Conservation (phyloP, 1,140 invertebrate species). For the Calosoma granatense region DNA sequence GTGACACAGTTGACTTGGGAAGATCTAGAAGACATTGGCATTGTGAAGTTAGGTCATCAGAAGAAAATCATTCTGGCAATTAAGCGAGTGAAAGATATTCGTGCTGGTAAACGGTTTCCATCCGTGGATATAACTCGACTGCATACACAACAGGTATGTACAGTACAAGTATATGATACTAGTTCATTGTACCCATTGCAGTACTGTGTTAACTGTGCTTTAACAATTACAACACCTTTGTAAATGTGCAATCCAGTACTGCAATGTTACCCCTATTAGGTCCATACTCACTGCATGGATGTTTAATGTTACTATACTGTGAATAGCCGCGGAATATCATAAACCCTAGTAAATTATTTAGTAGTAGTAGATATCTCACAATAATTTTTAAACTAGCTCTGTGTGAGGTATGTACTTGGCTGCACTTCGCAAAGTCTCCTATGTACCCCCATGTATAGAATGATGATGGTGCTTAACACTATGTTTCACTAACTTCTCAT, state of each 20-base stretch:
- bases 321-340: too few relatives aligned
- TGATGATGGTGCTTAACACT: too few relatives aligned
- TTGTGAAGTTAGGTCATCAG: constrained; percentile 89
- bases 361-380: too few relatives aligned
- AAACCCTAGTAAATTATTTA: too few relatives aligned
- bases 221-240: neutral
- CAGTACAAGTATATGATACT: neutral
- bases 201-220: neutral
- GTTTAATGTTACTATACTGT: too few relatives aligned
- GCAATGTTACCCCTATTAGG: neutral
- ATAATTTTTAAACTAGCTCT: too few relatives aligned
- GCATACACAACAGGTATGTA: constrained; percentile 38
- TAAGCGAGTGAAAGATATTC: constrained; percentile 91
- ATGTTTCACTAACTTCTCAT: too few relatives aligned
- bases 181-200: neutral
- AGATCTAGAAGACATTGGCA: constrained; percentile 97
- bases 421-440: too few relatives aligned
- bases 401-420: too few relatives aligned
- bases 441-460: too few relatives aligned
- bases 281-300: neutral
- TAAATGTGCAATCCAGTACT: neutral
- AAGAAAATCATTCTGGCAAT: constrained; percentile 97
- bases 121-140: constrained; percentile 46
- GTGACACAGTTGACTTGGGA: constrained; percentile 95
- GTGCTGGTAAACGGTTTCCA: constrained; percentile 71